phyloP scores from a whole-genome alignment of 2,888 invertebrate species.

The Liopterus haemorrhoidalis region DNA sequence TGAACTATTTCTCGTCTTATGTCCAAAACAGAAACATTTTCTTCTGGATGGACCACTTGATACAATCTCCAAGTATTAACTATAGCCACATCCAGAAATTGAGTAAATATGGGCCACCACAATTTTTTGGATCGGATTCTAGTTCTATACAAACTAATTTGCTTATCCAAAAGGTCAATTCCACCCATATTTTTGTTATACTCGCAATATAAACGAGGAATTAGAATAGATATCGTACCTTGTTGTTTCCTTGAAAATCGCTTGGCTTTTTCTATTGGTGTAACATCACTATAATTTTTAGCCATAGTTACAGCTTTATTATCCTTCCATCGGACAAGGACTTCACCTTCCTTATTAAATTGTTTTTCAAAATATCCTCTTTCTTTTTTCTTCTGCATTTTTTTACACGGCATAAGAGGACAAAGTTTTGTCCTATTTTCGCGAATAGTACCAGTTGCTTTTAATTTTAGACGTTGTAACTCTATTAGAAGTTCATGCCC shows the following conservation, averaged over 20 bases:
- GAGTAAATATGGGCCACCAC: slow-evolving; percentile 20
- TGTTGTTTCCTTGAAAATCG: no score
- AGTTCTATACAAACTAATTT: slow-evolving; percentile 26
- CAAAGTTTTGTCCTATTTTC: slow-evolving; percentile 20
- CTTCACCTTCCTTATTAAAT: slow-evolving; percentile 19
- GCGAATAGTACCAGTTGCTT: slow-evolving; percentile 19
- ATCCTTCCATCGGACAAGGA: slow-evolving; percentile 20
- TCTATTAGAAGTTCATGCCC: slow-evolving; percentile 11
- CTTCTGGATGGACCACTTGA: neutral
- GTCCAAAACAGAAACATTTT: slow-evolving; percentile 6
- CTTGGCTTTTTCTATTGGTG: slow-evolving; percentile 16
- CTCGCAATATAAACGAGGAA: no score
- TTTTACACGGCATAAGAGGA: slow-evolving; percentile 8
- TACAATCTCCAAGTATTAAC: slow-evolving; percentile 9
- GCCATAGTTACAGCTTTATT: slow-evolving; percentile 15
- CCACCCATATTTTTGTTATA: slow-evolving; percentile 28
- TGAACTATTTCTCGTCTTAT: slow-evolving; percentile 12
- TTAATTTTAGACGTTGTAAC: slow-evolving; percentile 13
- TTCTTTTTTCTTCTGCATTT: slow-evolving; percentile 23
- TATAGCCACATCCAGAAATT: slow-evolving; percentile 13
- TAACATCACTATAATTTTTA: slow-evolving; percentile 16
- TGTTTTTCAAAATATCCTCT: slow-evolving; percentile 22
- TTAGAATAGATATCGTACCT: no score
- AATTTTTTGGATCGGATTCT: slow-evolving; percentile 28
- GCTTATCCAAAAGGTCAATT: slow-evolving; percentile 29